Percentiles rank a stretch among this genome's conserved stretches.
These are phyloP conservation scores for Acronicta leporina DNA, from an alignment of 2,888 invertebrate genomes.

Conservation along the genomic window DNA sequence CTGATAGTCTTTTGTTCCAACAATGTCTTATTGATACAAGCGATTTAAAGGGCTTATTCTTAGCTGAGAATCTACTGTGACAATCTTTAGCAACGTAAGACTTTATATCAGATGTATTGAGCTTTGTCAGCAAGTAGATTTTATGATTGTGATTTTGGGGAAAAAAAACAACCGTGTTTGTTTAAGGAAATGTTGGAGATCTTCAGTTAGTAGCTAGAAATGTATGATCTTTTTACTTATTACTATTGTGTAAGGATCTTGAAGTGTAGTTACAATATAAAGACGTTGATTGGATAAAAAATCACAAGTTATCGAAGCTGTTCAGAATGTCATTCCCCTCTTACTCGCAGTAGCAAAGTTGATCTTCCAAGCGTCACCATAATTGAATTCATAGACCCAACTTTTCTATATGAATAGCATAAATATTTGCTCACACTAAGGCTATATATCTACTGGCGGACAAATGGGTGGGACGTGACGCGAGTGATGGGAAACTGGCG, in stretches of 20 bases:
- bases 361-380: constrained; percentile 27
- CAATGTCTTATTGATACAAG: not conserved
- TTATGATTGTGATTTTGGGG: too few relatives aligned
- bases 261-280: too few relatives aligned
- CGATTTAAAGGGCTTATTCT: not conserved
- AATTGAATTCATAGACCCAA: constrained; percentile 55
- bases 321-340: constrained; percentile 6
- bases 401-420: constrained; percentile 50
- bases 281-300: too few relatives aligned
- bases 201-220: too few relatives aligned
- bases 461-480: constrained; percentile 56
- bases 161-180: too few relatives aligned
- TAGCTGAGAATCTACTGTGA: not conserved
- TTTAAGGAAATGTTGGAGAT: too few relatives aligned
- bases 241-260: too few relatives aligned
- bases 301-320: too few relatives aligned
- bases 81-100: not conserved
- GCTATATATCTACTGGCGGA: constrained; percentile 57
- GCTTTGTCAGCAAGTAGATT: too few relatives aligned
- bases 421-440: constrained; percentile 55
- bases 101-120: too few relatives aligned
- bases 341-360: constrained; percentile 16
- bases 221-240: too few relatives aligned
- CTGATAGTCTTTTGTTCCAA: constrained; percentile 1
- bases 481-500: constrained; percentile 26